A percentile compares a stretch with the other conserved stretches of the same genome.
Evolutionary conservation across 2,113 vertebrate genomes (phyloP).

Genomic region (Hipposideros armiger): DNA sequence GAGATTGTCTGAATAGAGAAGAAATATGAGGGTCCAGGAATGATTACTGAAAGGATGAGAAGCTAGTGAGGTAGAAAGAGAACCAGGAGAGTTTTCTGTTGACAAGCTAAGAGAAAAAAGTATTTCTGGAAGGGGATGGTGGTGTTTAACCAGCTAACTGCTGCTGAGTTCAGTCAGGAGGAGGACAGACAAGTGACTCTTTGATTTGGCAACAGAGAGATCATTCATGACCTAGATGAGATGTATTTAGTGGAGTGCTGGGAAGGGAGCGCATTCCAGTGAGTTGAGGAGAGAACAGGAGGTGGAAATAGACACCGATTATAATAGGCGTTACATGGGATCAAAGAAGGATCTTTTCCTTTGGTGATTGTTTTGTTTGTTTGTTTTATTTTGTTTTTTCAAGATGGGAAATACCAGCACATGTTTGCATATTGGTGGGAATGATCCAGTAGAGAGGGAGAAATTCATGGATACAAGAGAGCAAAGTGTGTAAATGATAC

Average conservation of each 20-base stretch:
- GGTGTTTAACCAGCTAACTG: not conserved
- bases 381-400: not conserved
- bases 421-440: not conserved
- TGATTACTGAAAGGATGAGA: not conserved
- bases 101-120: not conserved
- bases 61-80: not conserved
- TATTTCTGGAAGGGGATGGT: not conserved
- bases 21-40: not conserved
- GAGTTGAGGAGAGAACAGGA: not conserved
- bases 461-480: not conserved
- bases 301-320: not conserved
- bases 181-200: not conserved
- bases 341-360: not conserved
- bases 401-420: not conserved
- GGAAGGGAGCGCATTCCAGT: not conserved
- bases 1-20: not conserved
- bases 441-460: not conserved
- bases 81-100: not conserved
- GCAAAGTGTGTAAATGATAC: not conserved
- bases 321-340: not conserved
- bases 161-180: not conserved
- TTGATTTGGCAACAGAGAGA: conserved; percentile 20
- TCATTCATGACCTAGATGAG: not conserved
- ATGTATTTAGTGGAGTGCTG: not conserved
- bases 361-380: not conserved